Percentiles rank a stretch among this genome's conserved stretches.
These are phyloP conservation scores for Hesperia comma DNA, from an alignment of 2,888 invertebrate genomes.

Conservation along the genomic window DNA sequence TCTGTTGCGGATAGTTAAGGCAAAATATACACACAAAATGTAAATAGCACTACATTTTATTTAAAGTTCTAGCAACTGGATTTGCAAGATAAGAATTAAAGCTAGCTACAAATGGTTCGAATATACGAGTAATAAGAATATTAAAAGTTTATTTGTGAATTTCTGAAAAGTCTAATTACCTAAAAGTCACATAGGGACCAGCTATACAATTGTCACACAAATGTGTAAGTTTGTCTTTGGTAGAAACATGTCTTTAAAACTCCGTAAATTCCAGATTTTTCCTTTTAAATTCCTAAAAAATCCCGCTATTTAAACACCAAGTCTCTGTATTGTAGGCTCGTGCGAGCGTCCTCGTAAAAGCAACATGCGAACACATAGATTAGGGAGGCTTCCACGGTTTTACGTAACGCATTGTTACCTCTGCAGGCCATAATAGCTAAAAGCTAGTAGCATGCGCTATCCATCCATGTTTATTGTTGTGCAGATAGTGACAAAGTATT, in stretches of 20 bases:
- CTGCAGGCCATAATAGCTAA: slow-evolving; percentile 27
- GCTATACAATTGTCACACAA: too few relatives aligned
- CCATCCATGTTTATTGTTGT: slow-evolving; percentile 1
- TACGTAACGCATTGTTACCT: slow-evolving; percentile 36
- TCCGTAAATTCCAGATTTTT: too few relatives aligned
- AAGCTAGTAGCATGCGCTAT: slow-evolving; percentile 19
- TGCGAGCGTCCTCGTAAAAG: slow-evolving; percentile 20
- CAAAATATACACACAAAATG: slow-evolving; percentile 20
- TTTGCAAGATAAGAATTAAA: slow-evolving; percentile 24
- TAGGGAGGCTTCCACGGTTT: slow-evolving; percentile 35
- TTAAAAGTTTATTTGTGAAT: too few relatives aligned
- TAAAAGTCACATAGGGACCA: too few relatives aligned
- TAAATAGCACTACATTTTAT: slow-evolving; percentile 24
- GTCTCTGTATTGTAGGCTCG: slow-evolving; percentile 10
- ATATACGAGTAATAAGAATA: slow-evolving; percentile 1
- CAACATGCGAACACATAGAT: slow-evolving; percentile 31
- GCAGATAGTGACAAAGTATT: background rate
- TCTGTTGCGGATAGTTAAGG: slow-evolving; percentile 25
- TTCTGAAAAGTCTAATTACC: too few relatives aligned
- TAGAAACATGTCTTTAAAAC: too few relatives aligned
- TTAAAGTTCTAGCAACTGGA: slow-evolving; percentile 23
- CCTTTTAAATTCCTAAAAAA: background rate
- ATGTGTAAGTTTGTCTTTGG: too few relatives aligned
- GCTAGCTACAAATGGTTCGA: slow-evolving; percentile 14
- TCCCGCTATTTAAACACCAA: slow-evolving; percentile 1